Base-by-base conservation (phyloP, 1,140 invertebrate genomes). In the Camponotus pennsylvanicus region DNA sequence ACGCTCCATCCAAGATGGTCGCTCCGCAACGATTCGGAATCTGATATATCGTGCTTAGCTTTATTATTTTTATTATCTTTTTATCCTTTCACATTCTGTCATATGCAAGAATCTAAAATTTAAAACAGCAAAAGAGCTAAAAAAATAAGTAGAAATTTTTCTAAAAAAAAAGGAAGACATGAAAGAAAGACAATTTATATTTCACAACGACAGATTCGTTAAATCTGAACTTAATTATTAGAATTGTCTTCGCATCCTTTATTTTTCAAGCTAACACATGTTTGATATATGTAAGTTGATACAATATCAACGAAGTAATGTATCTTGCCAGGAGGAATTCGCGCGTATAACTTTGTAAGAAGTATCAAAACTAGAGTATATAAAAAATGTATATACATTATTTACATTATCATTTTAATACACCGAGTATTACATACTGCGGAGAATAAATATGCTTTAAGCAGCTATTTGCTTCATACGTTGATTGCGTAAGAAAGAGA, bases 301-400 rank as follows among this genome's bases (percentile, higher is more conserved):
- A 45, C 34, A 15, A 55, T 79, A 57, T 13, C 55, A 9, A 59
- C 37, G 37, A 45, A 67, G 3, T 55, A 21, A 45, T 32, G 6
- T 34, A 61, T 82, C 37, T 61, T 73, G 7, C 27, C 6, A 5
- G 9, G 18, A 79, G 4, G 67, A 69, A 6, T 42, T 32, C n/a
- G 8, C 55, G 4, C 55, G 34, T 11, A 64, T 32, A 32, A 37
- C 6, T 37, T 75, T 75, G 13, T 37, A 83, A 78, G 34, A 0
- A 11, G n/a, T 69, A 21, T 52, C 49, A 88, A 88, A 66, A 87
- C 49, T 77, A 49, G 55, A 59, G 21, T 73, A 69, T 55, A 63
- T 57, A 69, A 69, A 52, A 34, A 59, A 13, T 61, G 40, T 40
- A 18, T 70, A 37, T 45, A 76, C 21, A 13, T 3, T 71, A 87